Evolutionary conservation across 2,797 vertebrate species (phyloP).

Genomic region (Brachyrhaphis roseni): DNA sequence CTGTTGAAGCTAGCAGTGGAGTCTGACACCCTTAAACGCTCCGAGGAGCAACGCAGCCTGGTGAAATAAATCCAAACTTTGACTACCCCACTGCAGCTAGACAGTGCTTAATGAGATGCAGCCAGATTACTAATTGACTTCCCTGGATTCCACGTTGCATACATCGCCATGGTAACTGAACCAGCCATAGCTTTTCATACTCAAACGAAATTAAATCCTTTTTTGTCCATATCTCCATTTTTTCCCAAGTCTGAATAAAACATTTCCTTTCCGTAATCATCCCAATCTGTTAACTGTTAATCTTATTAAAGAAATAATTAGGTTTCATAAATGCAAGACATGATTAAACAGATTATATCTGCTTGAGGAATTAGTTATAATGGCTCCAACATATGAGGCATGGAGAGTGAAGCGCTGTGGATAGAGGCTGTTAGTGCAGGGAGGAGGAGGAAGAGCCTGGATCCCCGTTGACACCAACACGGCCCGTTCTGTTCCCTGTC

Average conservation of each 20-base stretch:
- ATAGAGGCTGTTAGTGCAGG: slow-evolving; percentile 27
- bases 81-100: slow-evolving; percentile 45
- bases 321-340: slow-evolving; percentile 56
- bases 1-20: slow-evolving; percentile 22
- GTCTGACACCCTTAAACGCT: slow-evolving; percentile 45
- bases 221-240: slow-evolving; percentile 32
- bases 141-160: slow-evolving; percentile 72
- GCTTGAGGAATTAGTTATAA: slow-evolving; percentile 31
- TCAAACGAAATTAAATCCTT: slow-evolving; percentile 22
- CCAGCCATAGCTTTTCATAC: slow-evolving; percentile 52
- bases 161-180: slow-evolving; percentile 81
- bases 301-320: slow-evolving; percentile 51
- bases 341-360: slow-evolving; percentile 59
- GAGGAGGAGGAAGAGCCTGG: slow-evolving; percentile 47
- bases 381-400: slow-evolving; percentile 36
- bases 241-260: slow-evolving; percentile 49
- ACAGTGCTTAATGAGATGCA: slow-evolving; percentile 79
- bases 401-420: slow-evolving; percentile 26
- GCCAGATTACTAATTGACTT: slow-evolving; percentile 83
- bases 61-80: slow-evolving; percentile 61
- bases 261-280: slow-evolving; percentile 33
- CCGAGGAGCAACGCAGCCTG: slow-evolving; percentile 13
- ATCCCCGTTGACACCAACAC: slow-evolving; percentile 70
- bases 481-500: slow-evolving; percentile 74
- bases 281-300: slow-evolving; percentile 45